These are phyloP conservation scores for Drosophila novamexicana DNA, from an alignment of 1,140 invertebrate genomes.

Conservation along the genomic window DNA sequence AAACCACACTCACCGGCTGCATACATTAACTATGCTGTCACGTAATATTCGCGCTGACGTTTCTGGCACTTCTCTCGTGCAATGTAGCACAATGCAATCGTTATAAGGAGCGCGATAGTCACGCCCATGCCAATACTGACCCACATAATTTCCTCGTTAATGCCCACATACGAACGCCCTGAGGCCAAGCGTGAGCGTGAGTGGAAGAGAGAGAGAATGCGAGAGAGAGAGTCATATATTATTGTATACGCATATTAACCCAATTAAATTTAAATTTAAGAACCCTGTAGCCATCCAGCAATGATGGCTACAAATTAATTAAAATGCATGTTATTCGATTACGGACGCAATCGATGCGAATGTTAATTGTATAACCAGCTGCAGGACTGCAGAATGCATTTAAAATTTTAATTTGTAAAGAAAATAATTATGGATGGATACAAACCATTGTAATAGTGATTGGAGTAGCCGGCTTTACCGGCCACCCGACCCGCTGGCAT, in stretches of 20 bases:
- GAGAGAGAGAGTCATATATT: not conserved
- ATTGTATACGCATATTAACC: not conserved
- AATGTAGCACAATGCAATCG: conserved; percentile 92
- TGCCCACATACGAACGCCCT: conserved; percentile 91
- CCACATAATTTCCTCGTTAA: conserved; percentile 94
- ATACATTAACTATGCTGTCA: conserved; percentile 87
- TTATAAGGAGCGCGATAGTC: conserved; percentile 91
- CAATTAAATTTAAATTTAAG: not conserved
- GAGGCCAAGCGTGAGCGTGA: conserved; percentile 19
- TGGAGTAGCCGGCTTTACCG: conserved; percentile 89
- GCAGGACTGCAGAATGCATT: not conserved
- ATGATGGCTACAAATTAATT: not conserved
- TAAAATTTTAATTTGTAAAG: not conserved
- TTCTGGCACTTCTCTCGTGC: conserved; percentile 91
- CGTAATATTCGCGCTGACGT: conserved; percentile 88
- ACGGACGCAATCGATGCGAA: conserved; percentile 14
- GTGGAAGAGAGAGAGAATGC: not conserved
- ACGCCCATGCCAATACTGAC: conserved; percentile 93
- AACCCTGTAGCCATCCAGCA: no score
- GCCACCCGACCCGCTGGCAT: conserved; percentile 88
- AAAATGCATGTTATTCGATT: not conserved
- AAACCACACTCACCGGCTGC: conserved; percentile 41
- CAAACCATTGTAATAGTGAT: conserved; percentile 88
- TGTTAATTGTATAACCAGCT: conserved; percentile 9
- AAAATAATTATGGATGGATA: conserved; percentile 5